These are phyloP conservation scores for Heliocidaris erythrogramma DNA, from an alignment of 35 echinoderm and acorn worm genomes.

Conservation along the genomic window DNA sequence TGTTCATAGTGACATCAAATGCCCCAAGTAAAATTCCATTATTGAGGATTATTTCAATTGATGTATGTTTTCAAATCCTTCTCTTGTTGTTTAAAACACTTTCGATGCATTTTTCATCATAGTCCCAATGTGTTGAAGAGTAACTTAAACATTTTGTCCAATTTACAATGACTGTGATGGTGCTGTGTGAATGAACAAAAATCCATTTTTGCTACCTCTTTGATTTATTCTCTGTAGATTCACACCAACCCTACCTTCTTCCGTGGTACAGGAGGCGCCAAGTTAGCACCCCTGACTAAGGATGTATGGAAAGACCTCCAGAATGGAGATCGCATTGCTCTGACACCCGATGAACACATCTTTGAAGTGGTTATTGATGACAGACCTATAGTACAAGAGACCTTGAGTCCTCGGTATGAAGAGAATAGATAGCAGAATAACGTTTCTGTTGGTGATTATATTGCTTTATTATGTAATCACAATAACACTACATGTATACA, in stretches of 20 bases:
- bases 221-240: constrained; percentile 67
- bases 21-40: background rate
- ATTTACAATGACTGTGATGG: background rate
- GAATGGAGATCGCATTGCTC: constrained; percentile 75
- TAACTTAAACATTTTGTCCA: background rate
- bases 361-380: constrained; percentile 95
- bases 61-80: background rate
- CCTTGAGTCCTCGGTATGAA: constrained; percentile 76
- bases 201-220: too few species aligned
- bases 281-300: constrained; percentile 69
- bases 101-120: too few species aligned
- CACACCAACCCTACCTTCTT: constrained; percentile 93
- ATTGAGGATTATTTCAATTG: background rate
- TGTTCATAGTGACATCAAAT: too few species aligned
- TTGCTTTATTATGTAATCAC: background rate
- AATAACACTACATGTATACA: background rate
- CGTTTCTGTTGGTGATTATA: background rate
- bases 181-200: too few species aligned
- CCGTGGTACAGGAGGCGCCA: constrained; percentile 50
- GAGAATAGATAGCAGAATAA: background rate
- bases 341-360: constrained; percentile 93
- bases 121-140: too few species aligned
- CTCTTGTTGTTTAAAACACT: background rate
- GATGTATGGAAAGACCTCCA: constrained; percentile 78
- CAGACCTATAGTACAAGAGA: constrained; percentile 61